Evolutionary conservation across 2,797 vertebrate species (phyloP).

Genomic region (Monodelphis domestica): DNA sequence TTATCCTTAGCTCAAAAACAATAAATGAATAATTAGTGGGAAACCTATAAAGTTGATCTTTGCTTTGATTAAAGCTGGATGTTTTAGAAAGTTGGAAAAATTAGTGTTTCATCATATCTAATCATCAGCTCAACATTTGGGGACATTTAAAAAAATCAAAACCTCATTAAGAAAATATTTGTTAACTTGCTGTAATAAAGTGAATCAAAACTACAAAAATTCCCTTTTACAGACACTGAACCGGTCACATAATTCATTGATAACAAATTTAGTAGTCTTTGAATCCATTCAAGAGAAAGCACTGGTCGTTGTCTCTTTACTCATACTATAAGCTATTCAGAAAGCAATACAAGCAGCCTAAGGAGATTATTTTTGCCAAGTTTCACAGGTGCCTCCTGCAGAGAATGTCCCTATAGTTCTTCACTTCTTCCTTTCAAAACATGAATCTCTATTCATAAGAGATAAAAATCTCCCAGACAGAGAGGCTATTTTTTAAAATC

Average conservation of each 20-base stretch:
- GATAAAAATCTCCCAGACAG: conserved; percentile 68
- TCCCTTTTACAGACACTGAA: conserved; percentile 22
- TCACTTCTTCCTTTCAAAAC: conserved; percentile 68
- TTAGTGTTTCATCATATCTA: conserved; percentile 28
- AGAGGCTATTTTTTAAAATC: conserved; percentile 79
- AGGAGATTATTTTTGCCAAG: conserved; percentile 82
- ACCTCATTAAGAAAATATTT: conserved; percentile 1
- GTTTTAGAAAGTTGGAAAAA: background rate
- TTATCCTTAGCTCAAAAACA: background rate
- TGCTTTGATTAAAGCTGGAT: background rate
- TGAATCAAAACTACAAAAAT: conserved; percentile 48
- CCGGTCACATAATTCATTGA: conserved; percentile 41
- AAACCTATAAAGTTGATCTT: background rate
- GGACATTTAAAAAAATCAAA: background rate
- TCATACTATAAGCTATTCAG: conserved; percentile 81
- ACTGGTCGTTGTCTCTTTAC: conserved; percentile 72
- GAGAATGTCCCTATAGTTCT: conserved; percentile 73
- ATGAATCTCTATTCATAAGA: conserved; percentile 81
- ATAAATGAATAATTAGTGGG: background rate
- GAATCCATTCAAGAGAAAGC: conserved; percentile 70
- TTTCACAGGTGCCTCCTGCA: conserved; percentile 84
- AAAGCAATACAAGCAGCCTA: conserved; percentile 58
- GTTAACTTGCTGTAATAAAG: conserved; percentile 49
- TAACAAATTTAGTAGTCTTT: conserved; percentile 74
- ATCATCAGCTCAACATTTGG: background rate